A percentile compares a stretch with the other conserved stretches of the same genome.
Evolutionary conservation across 2,797 vertebrate species (phyloP).

Genomic region (Craterocephalus amniculus): DNA sequence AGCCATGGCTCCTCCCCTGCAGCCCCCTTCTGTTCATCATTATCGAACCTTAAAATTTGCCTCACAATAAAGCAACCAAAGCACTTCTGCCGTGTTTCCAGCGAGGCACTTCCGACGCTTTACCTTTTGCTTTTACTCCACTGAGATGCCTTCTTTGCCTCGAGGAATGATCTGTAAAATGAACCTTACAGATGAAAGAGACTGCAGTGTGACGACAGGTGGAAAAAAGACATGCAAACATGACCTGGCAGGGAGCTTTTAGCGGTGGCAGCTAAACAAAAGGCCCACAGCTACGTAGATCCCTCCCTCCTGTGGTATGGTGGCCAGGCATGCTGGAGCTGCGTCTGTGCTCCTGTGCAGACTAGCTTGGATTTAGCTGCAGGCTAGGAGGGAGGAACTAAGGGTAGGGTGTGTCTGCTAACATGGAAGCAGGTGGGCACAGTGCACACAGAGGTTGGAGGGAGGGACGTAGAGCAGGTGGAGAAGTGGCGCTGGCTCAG

Average conservation of each 20-base stretch:
- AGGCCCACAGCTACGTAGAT: conserved; percentile 58
- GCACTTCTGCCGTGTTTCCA: conserved; percentile 48
- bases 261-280: conserved; percentile 62
- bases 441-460: conserved; percentile 44
- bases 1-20: conserved; percentile 59
- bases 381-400: conserved; percentile 51
- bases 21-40: conserved; percentile 69
- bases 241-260: conserved; percentile 52
- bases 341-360: conserved; percentile 63
- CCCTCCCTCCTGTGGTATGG: conserved; percentile 67
- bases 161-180: conserved; percentile 57
- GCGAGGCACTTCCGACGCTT: conserved; percentile 55
- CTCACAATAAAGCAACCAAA: conserved; percentile 43
- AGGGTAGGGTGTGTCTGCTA: conserved; percentile 70
- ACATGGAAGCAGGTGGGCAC: conserved; percentile 72
- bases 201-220: conserved; percentile 59
- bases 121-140: conserved; percentile 60
- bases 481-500: conserved; percentile 38
- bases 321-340: conserved; percentile 61
- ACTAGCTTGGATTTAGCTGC: conserved; percentile 61
- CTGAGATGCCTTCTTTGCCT: conserved; percentile 69
- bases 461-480: conserved; percentile 59
- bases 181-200: conserved; percentile 68
- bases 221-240: conserved; percentile 57
- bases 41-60: conserved; percentile 51